Evolutionary conservation across 2,888 invertebrate genomes (phyloP).

Genomic region (Auanema sp.): DNA sequence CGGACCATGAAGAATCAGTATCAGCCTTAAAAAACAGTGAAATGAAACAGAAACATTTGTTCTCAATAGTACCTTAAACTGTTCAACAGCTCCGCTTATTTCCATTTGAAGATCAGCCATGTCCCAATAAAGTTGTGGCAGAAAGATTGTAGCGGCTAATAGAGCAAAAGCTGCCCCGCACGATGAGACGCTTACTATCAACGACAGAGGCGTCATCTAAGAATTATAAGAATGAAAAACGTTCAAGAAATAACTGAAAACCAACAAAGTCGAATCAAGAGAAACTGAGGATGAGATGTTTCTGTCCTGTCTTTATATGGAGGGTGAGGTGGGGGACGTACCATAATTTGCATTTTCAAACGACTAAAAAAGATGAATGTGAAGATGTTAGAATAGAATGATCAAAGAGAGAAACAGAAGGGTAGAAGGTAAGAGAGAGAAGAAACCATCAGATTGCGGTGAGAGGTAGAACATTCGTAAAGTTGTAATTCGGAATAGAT

Average conservation of each 20-base stretch:
- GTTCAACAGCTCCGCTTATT: conserved; percentile 32
- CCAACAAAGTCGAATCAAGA: background rate
- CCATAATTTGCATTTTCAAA: too few species aligned
- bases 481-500: too few species aligned
- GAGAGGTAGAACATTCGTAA: too few species aligned
- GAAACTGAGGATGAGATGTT: too few species aligned
- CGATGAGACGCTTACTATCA: conserved; percentile 15
- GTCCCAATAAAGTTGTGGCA: conserved; percentile 40
- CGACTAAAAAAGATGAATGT: background rate
- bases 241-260: background rate
- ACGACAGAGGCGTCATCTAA: conserved; percentile 11
- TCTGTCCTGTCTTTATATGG: too few species aligned
- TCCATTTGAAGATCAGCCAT: conserved; percentile 32
- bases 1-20: conserved; percentile 40
- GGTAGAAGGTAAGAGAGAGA: background rate
- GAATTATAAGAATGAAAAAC: background rate
- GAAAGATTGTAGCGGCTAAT: conserved; percentile 22
- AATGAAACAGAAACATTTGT: background rate
- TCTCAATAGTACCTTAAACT: conserved; percentile 28
- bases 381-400: background rate
- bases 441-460: too few species aligned
- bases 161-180: conserved; percentile 21
- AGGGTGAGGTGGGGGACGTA: too few species aligned
- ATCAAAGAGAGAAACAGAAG: background rate
- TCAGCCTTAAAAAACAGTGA: conserved; percentile 23